Base-by-base conservation (phyloP, 2,797 vertebrate genomes). In the Hypotaenidia philippensis region DNA sequence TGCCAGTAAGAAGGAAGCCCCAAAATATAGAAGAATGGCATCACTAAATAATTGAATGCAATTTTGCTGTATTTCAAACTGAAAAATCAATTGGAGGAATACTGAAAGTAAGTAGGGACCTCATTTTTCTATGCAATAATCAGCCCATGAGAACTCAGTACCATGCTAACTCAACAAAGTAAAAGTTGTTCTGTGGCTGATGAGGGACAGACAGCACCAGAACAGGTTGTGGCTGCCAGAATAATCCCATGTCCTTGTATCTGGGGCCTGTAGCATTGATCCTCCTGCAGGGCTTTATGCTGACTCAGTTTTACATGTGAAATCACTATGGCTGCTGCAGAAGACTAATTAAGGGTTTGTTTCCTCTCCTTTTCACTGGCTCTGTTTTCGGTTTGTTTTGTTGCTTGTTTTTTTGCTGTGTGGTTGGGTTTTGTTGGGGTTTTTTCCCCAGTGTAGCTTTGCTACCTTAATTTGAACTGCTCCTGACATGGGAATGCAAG, bases 381-480 rank as follows among this genome's bases (percentile, higher is more conserved):
- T 92, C 40, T 66, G 10, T 1, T 49, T 44, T 69, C 13, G 9
- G 7, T 22, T 79, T 44, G 22, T 19, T 25, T 60, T 15, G 7
- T 15, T 57, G 21, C 41, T 44, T 44, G 41, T 44, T 47, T 47
- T 47, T 47, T 47, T 47, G 21, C 21, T 47, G 21, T 21, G 45
- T 47, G 21, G 21, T 47, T 36, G 21, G 14, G 13, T 61, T 49
- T 49, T 25, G 47, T 47, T 47, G 20, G 44, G 45, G 14, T 50
- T 26, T 26, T 61, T 71, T 40, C 0, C 0, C n/a, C 17, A 25
- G 2, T 20, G 9, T n/a, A 66, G 44, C n/a, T 56, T 11, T 66
- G 32, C 16, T 29, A 38, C 16, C 25, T 89, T 68, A 38, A 60
- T 16, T 27, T 68, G 70, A 59, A 21, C 32, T 60, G 25, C 59